Conservation (phyloP, 2,888 invertebrate species). For the Tetanocera ferruginea region DNA sequence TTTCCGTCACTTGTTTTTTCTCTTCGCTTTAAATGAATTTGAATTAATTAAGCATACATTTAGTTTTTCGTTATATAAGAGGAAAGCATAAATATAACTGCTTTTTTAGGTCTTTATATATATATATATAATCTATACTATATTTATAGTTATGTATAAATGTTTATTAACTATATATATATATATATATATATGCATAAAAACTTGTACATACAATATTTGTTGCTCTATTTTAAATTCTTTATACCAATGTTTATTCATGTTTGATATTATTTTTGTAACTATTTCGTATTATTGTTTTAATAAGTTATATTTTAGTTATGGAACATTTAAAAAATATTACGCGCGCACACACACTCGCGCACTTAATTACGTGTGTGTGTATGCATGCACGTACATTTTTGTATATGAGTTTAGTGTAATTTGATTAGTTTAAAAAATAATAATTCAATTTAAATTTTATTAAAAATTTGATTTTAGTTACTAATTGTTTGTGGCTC, state of each 20-base stretch:
- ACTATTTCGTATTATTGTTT: conserved; percentile 34
- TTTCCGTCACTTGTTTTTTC: neutral
- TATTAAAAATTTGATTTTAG: too few relatives aligned
- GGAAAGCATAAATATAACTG: too few relatives aligned
- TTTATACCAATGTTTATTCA: neutral
- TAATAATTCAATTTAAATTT: too few relatives aligned
- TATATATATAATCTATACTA: neutral
- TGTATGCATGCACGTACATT: neutral
- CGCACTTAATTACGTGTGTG: neutral
- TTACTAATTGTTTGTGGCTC: too few relatives aligned
- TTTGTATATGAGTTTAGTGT: neutral
- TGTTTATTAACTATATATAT: too few relatives aligned
- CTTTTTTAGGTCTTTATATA: conserved; percentile 11
- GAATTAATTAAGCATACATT: conserved; percentile 25
- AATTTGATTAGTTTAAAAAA: neutral
- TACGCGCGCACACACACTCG: neutral
- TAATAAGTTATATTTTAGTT: conserved; percentile 36
- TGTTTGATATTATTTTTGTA: conserved; percentile 30
- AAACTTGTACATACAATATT: conserved; percentile 9
- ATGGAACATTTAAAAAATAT: neutral
- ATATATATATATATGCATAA: conserved; percentile 14
- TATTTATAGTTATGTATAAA: neutral
- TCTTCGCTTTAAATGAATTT: conserved; percentile 16
- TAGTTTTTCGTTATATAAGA: conserved; percentile 19
- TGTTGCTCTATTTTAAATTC: neutral